phyloP scores from a whole-genome alignment of 2,113 vertebrate species.

The Gadus macrocephalus region DNA sequence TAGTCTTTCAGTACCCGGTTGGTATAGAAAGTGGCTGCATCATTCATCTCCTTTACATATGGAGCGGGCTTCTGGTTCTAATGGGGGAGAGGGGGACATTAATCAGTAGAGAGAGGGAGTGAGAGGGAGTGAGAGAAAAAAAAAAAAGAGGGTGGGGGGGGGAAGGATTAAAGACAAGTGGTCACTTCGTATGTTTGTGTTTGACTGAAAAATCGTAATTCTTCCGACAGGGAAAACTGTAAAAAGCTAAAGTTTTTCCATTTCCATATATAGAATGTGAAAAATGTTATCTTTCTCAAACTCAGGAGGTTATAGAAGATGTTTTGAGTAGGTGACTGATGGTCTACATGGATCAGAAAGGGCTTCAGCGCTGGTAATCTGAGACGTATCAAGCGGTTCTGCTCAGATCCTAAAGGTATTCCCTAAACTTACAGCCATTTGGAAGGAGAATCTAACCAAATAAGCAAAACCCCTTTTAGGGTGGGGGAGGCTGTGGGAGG shows the following conservation, averaged over 20 bases:
- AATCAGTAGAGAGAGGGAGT: slow-evolving; percentile 15
- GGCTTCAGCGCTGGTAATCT: slow-evolving; percentile 4
- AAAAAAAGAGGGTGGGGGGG: no score
- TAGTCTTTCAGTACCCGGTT: slow-evolving; percentile 98
- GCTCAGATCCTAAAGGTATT: slow-evolving; percentile 38
- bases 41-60: slow-evolving; percentile 99
- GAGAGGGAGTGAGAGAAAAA: not conserved
- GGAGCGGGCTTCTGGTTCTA: slow-evolving; percentile 93
- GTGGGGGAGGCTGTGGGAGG: not conserved
- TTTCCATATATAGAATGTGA: not conserved
- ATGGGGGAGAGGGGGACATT: slow-evolving; percentile 19
- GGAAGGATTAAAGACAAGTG: no score
- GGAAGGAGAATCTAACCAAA: slow-evolving; percentile 20
- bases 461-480: not conserved
- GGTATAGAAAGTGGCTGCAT: slow-evolving; percentile 96
- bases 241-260: no score
- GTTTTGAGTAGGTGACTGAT: not conserved
- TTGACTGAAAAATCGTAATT: not conserved
- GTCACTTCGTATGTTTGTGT: not conserved
- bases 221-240: no score
- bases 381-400: slow-evolving; percentile 13
- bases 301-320: not conserved
- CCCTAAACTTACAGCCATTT: not conserved
- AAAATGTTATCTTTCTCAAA: not conserved
- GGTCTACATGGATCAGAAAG: slow-evolving; percentile 33